These are phyloP conservation scores for Orbicella faveolata DNA, from an alignment of 64 coral and sea anemone species.

Conservation along the genomic window DNA sequence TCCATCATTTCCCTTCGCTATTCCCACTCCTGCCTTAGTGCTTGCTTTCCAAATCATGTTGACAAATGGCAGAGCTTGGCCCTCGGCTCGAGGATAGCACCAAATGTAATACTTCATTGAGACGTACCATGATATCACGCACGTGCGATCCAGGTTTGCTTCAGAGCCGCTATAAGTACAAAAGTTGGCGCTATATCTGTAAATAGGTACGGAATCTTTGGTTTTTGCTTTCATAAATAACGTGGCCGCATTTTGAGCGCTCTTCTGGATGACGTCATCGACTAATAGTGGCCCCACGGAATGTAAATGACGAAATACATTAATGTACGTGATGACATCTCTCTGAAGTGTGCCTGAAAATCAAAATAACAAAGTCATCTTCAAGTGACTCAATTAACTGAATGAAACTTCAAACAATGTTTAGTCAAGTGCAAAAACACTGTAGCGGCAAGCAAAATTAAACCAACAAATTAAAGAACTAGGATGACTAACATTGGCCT, in stretches of 20 bases:
- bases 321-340: slow-evolving; percentile 65
- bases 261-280: slow-evolving; percentile 46
- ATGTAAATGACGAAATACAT: slow-evolving; percentile 89
- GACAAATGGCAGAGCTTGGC: slow-evolving; percentile 69
- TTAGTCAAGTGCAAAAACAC: too few species aligned
- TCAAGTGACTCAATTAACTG: too few species aligned
- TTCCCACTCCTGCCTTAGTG: slow-evolving; percentile 62
- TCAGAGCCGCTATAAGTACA: slow-evolving; percentile 64
- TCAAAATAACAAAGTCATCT: not conserved
- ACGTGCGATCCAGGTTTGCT: slow-evolving; percentile 20
- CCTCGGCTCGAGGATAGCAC: slow-evolving; percentile 63
- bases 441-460: too few species aligned
- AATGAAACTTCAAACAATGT: too few species aligned
- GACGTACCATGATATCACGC: slow-evolving; percentile 57
- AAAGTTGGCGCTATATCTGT: slow-evolving; percentile 68
- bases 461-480: too few species aligned
- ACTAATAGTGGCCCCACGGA: slow-evolving; percentile 61
- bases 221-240: slow-evolving; percentile 29
- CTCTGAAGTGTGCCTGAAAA: slow-evolving; percentile 52
- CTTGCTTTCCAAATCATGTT: slow-evolving; percentile 89
- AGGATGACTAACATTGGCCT: too few species aligned
- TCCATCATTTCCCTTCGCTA: slow-evolving; percentile 40
- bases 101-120: slow-evolving; percentile 73
- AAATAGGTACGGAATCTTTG: slow-evolving; percentile 24
- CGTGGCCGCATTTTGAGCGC: slow-evolving; percentile 59